Conservation (phyloP, 2,888 invertebrate genomes). For the Drosophila peninsularis region DNA sequence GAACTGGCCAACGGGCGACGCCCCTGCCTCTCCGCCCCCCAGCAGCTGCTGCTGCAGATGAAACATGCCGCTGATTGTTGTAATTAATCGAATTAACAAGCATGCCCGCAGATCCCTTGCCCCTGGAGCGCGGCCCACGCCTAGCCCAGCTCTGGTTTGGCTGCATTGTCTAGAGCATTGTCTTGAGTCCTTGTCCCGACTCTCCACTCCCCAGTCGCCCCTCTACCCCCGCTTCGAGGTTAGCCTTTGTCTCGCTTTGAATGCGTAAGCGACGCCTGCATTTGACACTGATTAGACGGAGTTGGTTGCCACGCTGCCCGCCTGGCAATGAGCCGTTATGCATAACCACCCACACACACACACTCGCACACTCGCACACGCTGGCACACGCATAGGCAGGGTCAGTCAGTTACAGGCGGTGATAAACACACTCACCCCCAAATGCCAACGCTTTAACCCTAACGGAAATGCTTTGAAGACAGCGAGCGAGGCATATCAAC, state of each 20-base stretch:
- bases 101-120: conserved; percentile 47
- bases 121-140: neutral
- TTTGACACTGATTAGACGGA: conserved; percentile 83
- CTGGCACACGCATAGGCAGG: neutral
- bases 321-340: conserved; percentile 71
- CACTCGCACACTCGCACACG: conserved; percentile 25
- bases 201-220: neutral
- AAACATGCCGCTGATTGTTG: conserved; percentile 83
- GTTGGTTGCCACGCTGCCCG: conserved; percentile 56
- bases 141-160: neutral
- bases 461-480: conserved; percentile 29
- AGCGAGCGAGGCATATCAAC: conserved; percentile 28
- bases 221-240: neutral
- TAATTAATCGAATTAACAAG: conserved; percentile 84
- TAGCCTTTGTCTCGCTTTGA: conserved; percentile 73
- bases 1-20: conserved; percentile 26
- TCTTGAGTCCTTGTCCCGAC: conserved; percentile 46
- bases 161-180: conserved; percentile 45
- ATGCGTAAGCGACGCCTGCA: conserved; percentile 79
- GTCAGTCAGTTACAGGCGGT: conserved; percentile 41
- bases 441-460: conserved; percentile 45
- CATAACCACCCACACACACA: conserved; percentile 51
- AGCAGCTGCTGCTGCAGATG: conserved; percentile 55
- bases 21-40: conserved; percentile 5
- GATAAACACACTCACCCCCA: conserved; percentile 47